These are phyloP conservation scores for Sebastes vulpes DNA, from an alignment of 2,797 vertebrate species.

Conservation along the genomic window DNA sequence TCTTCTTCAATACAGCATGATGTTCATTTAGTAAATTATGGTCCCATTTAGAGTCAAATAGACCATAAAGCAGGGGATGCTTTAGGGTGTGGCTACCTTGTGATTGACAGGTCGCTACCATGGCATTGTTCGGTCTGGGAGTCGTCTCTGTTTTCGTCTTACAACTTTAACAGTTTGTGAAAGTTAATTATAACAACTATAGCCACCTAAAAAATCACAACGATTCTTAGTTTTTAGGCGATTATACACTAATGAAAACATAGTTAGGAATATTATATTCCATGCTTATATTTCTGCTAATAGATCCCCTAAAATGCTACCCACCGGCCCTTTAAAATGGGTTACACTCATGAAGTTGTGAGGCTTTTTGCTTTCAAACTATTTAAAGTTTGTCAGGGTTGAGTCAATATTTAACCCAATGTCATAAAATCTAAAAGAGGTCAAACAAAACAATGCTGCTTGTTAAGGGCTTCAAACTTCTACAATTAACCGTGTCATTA, in stretches of 20 bases:
- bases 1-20: too few relatives aligned
- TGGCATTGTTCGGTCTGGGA: accelerated
- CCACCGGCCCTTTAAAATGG: neutral
- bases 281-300: neutral
- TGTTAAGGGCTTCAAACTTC: neutral
- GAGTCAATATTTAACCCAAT: neutral
- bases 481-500: neutral
- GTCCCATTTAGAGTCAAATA: too few relatives aligned
- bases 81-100: too few relatives aligned
- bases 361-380: neutral
- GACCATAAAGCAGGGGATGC: too few relatives aligned
- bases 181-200: too few relatives aligned
- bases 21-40: too few relatives aligned
- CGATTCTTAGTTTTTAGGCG: too few relatives aligned
- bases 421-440: neutral
- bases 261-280: neutral
- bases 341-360: neutral
- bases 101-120: too few relatives aligned
- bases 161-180: too few relatives aligned
- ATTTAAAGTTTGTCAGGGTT: neutral
- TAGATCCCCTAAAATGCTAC: neutral
- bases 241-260: too few relatives aligned
- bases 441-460: neutral
- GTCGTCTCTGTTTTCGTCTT: too few relatives aligned
- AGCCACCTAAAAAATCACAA: too few relatives aligned